Base-by-base conservation (phyloP, 37 sponge, comb jelly and placozoan species). In the Spongilla lacustris region DNA sequence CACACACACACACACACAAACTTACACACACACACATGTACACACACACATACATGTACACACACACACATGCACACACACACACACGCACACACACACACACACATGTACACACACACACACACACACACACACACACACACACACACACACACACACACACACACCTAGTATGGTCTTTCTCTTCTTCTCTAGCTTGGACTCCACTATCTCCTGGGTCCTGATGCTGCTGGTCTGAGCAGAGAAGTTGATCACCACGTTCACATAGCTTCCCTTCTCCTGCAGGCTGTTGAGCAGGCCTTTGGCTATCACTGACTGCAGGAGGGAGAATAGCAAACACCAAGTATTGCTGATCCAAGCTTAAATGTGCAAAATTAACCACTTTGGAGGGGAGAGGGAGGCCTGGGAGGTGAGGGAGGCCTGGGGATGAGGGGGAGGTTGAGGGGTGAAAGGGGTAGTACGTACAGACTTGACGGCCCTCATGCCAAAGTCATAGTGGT, bases 401-500 rank as follows among this genome's bases (percentile, higher is more conserved):
- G 6, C 41, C 41, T n/a, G n/a, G n/a, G n/a, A 41, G 6, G 41
- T 41, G 41, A 41, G 41, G 41, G 41, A 41, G 41, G 41, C 41
- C 3, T 41, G 41, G 3, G 41, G 41, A 6, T 6, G 41, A 41
- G 41, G 41, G 41, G 41, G 41, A 41, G 41, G 41, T n/a, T n/a
- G n/a, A n/a, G n/a, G 41, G 41, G 41, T 3, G 41, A 6, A 6
- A 41, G 25, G 70, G 25, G 28, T 17, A 37, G 5, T 28, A 76
- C 91, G 87, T 48, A 94, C 96, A 21, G 99, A 98, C 58, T 98
- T 98, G 69, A 98, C 99, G 13, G 99, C 99, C 76, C 99, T 73
- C 97, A 98, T 96, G 19, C 99, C 99, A 85, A 98, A 98, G 75
- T 98, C 99, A 78, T 98, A 98, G 85, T 98, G 99, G 50, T 96